Conservation (phyloP, 2,797 vertebrate species). For the Dendrocincla fuliginosa region DNA sequence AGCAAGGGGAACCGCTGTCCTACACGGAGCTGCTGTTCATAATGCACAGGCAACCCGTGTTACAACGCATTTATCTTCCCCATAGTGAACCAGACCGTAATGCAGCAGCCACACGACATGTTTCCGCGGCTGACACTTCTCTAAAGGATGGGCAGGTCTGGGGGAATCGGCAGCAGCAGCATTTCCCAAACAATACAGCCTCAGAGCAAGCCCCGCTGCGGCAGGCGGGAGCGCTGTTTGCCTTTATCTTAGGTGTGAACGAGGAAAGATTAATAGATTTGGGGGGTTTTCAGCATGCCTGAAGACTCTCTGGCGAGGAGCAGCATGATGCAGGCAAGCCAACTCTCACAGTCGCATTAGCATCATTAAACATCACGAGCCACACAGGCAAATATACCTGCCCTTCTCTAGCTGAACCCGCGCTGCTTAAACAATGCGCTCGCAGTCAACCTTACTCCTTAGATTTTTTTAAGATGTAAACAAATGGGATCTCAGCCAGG, state of each 20-base stretch:
- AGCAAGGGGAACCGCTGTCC: background rate
- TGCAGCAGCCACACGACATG: slow-evolving; percentile 9
- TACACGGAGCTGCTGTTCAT: background rate
- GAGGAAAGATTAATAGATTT: slow-evolving; percentile 33
- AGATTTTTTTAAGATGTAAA: slow-evolving; percentile 27
- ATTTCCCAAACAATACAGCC: slow-evolving; percentile 35
- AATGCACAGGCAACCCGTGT: background rate
- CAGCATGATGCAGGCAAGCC: background rate
- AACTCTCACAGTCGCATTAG: background rate
- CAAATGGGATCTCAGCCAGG: slow-evolving; percentile 49
- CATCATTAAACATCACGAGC: slow-evolving; percentile 18
- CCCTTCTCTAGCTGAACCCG: background rate
- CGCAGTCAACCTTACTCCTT: background rate
- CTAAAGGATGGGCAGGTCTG: slow-evolving; percentile 39
- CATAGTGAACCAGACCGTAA: background rate
- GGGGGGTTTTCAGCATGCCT: background rate
- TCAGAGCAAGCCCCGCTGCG: background rate
- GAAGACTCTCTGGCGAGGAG: background rate
- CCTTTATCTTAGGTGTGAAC: slow-evolving; percentile 12
- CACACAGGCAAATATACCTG: slow-evolving; percentile 23
- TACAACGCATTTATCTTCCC: slow-evolving; percentile 33
- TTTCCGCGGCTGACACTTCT: background rate
- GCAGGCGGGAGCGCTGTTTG: background rate
- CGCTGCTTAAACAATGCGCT: background rate
- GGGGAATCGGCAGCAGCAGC: background rate